Conservation (phyloP, 1,140 invertebrate genomes). For the Aphis craccivora region DNA sequence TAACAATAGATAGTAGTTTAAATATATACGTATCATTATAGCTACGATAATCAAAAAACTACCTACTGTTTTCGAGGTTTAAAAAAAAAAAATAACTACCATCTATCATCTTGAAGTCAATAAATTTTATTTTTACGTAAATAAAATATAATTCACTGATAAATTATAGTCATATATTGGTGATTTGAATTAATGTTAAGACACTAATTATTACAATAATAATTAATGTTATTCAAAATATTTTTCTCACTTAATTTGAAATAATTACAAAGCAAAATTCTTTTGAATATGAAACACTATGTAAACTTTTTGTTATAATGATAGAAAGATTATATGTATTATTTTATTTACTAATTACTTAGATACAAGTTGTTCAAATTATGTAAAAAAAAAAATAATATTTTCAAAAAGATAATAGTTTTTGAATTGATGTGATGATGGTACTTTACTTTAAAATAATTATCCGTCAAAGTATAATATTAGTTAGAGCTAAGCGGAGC, state of each 20-base stretch:
- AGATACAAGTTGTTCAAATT: neutral
- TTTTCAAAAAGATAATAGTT: neutral
- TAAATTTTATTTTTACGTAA: neutral
- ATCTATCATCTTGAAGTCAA: neutral
- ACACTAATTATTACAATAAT: neutral
- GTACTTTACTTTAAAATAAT: neutral
- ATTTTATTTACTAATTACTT: neutral
- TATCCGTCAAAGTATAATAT: neutral
- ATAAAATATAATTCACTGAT: too few relatives aligned
- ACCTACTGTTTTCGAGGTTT: neutral
- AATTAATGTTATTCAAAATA: neutral
- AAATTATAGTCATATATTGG: too few relatives aligned
- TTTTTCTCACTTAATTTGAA: neutral
- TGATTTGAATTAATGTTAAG: neutral
- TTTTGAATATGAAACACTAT: neutral
- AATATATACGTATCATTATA: neutral
- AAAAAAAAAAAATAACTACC: neutral
- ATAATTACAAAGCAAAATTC: neutral
- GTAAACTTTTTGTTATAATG: neutral
- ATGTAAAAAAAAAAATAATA: neutral
- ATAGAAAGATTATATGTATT: neutral
- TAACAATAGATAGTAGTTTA: neutral
- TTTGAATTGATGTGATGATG: neutral
- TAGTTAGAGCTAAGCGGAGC: neutral
- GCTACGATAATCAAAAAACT: neutral